Base-by-base conservation (phyloP, 2,113 vertebrate species). In the Cebidichthys violaceus region DNA sequence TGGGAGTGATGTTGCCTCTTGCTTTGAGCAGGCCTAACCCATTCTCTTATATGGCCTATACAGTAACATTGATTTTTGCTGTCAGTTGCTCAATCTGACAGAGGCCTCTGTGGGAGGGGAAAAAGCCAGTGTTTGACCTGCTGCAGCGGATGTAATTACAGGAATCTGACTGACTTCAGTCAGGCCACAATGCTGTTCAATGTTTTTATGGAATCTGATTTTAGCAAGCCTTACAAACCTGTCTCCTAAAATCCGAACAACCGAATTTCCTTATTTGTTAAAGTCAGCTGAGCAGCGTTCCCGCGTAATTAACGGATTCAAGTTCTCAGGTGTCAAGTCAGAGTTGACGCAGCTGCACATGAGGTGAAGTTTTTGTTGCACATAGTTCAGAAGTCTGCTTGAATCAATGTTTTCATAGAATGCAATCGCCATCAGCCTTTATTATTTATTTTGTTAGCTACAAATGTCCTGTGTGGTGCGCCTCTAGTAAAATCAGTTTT, bases 41-140 rank as follows among this genome's bases (percentile, higher is more conserved):
- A 43, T 52, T 50, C 62, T 69, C 60, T 52, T 57, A 73, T 43
- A 68, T 59, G 27, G 39, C 47, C 61, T 47, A n/a, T 84, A 71
- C 45, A 79, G 35, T n/a, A 47, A 20, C 52, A 84, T 82, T 79
- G 74, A 84, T 88, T 82, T 73, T 47, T 67, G 45, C 78, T 41
- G 41, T n/a, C 35, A 77, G 71, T 87, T 70, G 72, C 76, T 79
- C 45, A 39, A 55, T 69, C 57, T 39, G 72, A 73, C 43, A 60
- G 59, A 61, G 59, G 60, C 50, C 79, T 81, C 80, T 52, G 72
- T 69, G 70, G 80, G 50, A 76, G 62, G 43, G 29, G 24, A 45
- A 74, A 67, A 39, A 60, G 31, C 33, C n/a, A 11, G 20, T 47
- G 50, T 68, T 77, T 83, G 59, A 84, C 52, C 75, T 71, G 47